A percentile compares a stretch with the other conserved stretches of the same genome.
phyloP scores from a whole-genome alignment of 2,113 vertebrate genomes.

The Sinosuthora webbiana region DNA sequence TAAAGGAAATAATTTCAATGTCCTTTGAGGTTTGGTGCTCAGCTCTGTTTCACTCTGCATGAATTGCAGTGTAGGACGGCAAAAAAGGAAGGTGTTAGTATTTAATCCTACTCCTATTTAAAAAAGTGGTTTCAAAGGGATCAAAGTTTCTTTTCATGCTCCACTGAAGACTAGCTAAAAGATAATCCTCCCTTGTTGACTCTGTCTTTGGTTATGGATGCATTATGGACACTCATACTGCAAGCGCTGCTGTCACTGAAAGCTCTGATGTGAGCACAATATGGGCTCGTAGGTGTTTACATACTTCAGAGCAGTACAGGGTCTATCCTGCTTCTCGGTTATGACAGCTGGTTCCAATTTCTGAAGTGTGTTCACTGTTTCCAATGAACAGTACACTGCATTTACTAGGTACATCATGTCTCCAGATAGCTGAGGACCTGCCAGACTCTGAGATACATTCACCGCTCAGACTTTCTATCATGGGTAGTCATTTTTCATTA shows the following conservation, averaged over 20 bases:
- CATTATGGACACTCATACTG: neutral
- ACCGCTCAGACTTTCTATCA: neutral
- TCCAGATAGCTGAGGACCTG: neutral
- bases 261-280: neutral
- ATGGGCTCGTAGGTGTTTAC: accelerated
- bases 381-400: neutral
- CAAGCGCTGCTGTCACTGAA: neutral
- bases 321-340: neutral
- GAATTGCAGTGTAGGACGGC: neutral
- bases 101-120: neutral
- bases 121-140: neutral
- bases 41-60: neutral
- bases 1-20: neutral
- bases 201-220: neutral
- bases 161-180: neutral
- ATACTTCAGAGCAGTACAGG: neutral
- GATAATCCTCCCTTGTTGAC: neutral
- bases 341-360: neutral
- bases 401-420: neutral
- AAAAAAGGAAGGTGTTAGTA: neutral
- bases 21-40: neutral
- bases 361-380: neutral
- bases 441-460: neutral
- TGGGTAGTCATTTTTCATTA: neutral
- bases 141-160: neutral